Base-by-base conservation (phyloP, 2,113 vertebrate genomes). In the Speoplatyrhinus poulsoni region DNA sequence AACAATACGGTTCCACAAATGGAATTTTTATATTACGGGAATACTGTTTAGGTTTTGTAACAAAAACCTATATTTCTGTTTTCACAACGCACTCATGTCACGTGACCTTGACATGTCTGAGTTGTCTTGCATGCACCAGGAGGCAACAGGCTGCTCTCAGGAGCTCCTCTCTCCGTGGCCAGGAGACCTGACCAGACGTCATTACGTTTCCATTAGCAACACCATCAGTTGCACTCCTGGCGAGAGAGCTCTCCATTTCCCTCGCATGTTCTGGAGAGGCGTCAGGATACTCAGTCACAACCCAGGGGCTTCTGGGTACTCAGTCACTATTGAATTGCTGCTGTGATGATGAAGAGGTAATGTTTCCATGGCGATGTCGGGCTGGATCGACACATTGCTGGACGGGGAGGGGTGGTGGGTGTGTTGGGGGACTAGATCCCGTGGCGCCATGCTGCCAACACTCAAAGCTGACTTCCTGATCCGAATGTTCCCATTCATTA, bases 261-360 rank as follows among this genome's bases (percentile, higher is more conserved):
- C 60, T 72, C 67, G 65, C 16, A 73, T 76, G 60, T 19, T 9
- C 61, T 60, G 13, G 60, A 56, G 58, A 54, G 57, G 70, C 65
- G 79, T 58, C 17, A 41, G 13, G 41, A 5, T 6, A 16, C 83
- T 84, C 81, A 80, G 90, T 91, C 90, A 85, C 85, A 75, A 78
- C 81, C 85, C 73, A 81, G 75, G 81, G 77, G 82, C 86, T 89
- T 90, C 82, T 89, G 85, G 89, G 86, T 88, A 74, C 71, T 86
- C 89, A 87, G 85, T 82, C 90, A 82, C 81, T 87, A 77, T 85
- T 91, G 88, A 87, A 83, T 85, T 79, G 88, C 73, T 72, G 84
- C 85, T 89, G 89, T 84, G 85, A 87, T 88, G 86, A 88, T 84
- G 46, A 83, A 90, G 88, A 92, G 92, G 92, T 93, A 93, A 92